Base-by-base conservation (phyloP, 2,113 vertebrate genomes). In the Corythaixoides concolor region DNA sequence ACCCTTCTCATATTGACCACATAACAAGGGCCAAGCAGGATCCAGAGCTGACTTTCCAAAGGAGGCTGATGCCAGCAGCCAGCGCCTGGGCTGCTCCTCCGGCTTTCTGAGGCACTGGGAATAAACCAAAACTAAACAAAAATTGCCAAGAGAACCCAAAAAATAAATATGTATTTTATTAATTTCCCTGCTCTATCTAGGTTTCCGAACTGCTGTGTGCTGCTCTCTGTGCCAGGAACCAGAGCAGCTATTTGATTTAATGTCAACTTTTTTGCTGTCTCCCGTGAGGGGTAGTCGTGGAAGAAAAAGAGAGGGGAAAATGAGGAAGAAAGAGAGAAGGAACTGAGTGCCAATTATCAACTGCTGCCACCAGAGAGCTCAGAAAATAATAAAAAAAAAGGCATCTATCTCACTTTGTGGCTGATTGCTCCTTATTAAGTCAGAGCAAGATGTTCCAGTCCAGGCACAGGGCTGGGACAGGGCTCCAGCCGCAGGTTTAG, bases 81-180 rank as follows among this genome's bases (percentile, higher is more conserved):
- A 64, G 83, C 1, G 11, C 56, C 64, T 35, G 4, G 74, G 70
- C 85, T 59, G 90, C 94, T 91, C 93, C 4, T 33, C 67, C 1
- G 12, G 5, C 59, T 77, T 58, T n/a, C 91, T n/a, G 66, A 85
- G 89, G 76, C 83, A 68, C 23, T 0, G 0, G 72, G 35, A 81
- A 75, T 49, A 75, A 90, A 94, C 64, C 66, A 95, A 91, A 95
- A 53, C 76, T 82, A 84, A 95, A 96, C 84, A 93, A 78, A 93
- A 68, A 11, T 49, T 63, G 89, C 88, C 75, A 85, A 91, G 89
- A 95, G 89, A 91, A 62, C 58, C 58, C 60, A 4, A 33, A 90
- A 91, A 93, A 93, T 96, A 95, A 97, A 92, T 94, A 90, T 85
- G 90, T 88, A 33, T 92, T 95, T 95, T 96, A 93, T 84, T 95